Evolutionary conservation across 2,797 vertebrate genomes (phyloP), one percentile per base, ranked within the genome.

Genomic region (Etheostoma nigrum): DNA sequence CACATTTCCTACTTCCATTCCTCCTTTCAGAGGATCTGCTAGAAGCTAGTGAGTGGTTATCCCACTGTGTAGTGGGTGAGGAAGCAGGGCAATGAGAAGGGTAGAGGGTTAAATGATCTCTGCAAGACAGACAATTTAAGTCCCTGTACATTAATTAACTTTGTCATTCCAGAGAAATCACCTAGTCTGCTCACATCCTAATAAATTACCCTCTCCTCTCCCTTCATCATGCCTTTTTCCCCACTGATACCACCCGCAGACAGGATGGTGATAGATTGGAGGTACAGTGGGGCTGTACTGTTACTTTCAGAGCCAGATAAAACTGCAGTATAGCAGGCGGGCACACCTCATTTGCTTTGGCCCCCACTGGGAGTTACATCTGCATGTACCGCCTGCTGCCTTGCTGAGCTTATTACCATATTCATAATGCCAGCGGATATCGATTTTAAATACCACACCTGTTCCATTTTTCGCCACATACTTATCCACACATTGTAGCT

Each of bases 271-370:
- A 93, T 93, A 80, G 88, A 93, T 93, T 83, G 86, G 86, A 83
- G 77, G 75, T 90, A 80, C 84, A 78, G 81, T 81, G 74, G 83
- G 82, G 85, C 89, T 83, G 53, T 84, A 88, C 90, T 92, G 86
- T 92, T 92, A 91, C 92, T 93, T 90, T 91, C 87, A 86, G 88
- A 91, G 84, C 85, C 91, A 90, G 88, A 91, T 91, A 87, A 94
- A 93, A 93, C 86, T 90, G 93, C 90, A 70, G 87, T 85, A 86
- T 88, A 77, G 89, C 81, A 23, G 82, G 67, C 82, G 44, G 86
- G 91, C 88, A 92, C 91, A 94, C 87, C 92, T 93, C 93, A 94
- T 93, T 94, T 93, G 92, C 90, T 90, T 70, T 69, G 66, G 89
- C 82, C 79, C 85, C 89, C 92, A 91, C 77, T 80, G 90, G 88